These are phyloP conservation scores for Hydraecia micacea DNA, from an alignment of 2,888 invertebrate genomes.

Conservation along the genomic window DNA sequence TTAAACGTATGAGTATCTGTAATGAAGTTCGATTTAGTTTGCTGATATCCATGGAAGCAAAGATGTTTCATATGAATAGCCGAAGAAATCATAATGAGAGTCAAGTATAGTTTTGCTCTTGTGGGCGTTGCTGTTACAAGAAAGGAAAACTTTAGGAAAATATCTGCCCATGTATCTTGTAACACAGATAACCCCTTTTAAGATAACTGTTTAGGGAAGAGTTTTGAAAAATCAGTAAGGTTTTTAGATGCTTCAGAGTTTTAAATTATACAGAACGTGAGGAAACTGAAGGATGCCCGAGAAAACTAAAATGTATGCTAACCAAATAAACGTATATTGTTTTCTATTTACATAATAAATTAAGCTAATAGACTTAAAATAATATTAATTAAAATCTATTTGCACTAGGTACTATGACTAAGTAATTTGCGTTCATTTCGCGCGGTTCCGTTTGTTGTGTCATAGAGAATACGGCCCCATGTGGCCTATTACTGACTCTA, in stretches of 20 bases:
- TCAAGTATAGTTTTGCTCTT: no score
- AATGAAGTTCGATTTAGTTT: conserved; percentile 23
- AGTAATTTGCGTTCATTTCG: no score
- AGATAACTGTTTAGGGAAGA: background rate
- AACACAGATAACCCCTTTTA: background rate
- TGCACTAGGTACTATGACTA: no score
- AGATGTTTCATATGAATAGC: background rate
- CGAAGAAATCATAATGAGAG: background rate
- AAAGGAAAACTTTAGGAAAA: no score
- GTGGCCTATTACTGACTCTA: no score
- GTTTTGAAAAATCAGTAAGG: background rate
- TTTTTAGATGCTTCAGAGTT: background rate
- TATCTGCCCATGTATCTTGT: background rate
- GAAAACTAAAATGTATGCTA: background rate
- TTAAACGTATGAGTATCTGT: background rate
- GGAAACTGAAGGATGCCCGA: no score
- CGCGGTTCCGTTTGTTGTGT: no score
- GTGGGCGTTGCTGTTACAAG: no score
- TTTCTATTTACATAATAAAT: no score
- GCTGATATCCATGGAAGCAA: background rate
- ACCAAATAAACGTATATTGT: background rate
- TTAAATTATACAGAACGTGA: background rate
- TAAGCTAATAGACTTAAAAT: no score
- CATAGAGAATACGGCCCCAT: no score
- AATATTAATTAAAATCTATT: no score